These are phyloP conservation scores for Pteria penguin DNA, from an alignment of 2,888 invertebrate species.

Conservation along the genomic window DNA sequence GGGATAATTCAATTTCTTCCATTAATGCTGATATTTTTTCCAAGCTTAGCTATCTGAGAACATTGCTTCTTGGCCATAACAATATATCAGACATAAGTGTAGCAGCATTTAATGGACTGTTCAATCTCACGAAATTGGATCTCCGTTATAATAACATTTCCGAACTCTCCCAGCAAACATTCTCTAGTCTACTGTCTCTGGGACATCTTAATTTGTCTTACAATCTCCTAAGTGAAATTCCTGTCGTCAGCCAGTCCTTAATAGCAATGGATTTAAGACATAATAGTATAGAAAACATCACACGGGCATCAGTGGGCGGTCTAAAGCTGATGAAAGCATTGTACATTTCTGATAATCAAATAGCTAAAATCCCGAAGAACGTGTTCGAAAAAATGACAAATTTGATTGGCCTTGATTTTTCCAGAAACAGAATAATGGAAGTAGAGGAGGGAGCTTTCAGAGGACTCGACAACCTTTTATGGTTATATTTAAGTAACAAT, in stretches of 20 bases:
- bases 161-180: conserved; percentile 1
- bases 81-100: conserved; percentile 18
- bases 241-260: conserved; percentile 24
- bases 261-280: conserved; percentile 33
- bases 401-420: conserved; percentile 28
- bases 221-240: conserved; percentile 28
- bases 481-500: conserved; percentile 53
- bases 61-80: conserved; percentile 27
- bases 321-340: conserved; percentile 29
- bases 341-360: conserved; percentile 30
- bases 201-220: conserved; percentile 30
- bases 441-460: conserved; percentile 35
- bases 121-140: conserved; percentile 21
- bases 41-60: conserved; percentile 6
- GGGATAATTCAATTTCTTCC: conserved; percentile 28
- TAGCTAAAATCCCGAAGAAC: conserved; percentile 14
- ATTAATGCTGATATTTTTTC: conserved; percentile 23
- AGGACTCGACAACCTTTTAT: conserved; percentile 20
- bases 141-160: conserved; percentile 21
- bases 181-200: conserved; percentile 17
- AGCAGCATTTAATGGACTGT: conserved; percentile 29
- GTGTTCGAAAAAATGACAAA: conserved; percentile 16
- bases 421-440: conserved; percentile 29
- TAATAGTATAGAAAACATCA: conserved; percentile 27
- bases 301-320: conserved; percentile 21